phyloP scores from a whole-genome alignment of 2,888 invertebrate genomes.

The Amblyjoppa fuscipennis region DNA sequence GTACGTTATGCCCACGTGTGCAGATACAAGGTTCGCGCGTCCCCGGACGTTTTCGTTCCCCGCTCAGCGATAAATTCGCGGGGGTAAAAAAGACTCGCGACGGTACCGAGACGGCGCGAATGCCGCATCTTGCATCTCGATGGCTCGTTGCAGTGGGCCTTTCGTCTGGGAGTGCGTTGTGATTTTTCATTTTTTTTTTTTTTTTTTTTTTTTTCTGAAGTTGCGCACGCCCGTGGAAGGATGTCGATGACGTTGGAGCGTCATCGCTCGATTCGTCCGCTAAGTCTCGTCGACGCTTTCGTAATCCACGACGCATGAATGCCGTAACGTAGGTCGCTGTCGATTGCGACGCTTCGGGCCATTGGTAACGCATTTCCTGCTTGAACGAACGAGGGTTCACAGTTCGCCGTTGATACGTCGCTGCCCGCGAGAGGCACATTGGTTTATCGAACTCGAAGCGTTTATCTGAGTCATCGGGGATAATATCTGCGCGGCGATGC shows the following conservation, averaged over 20 bases:
- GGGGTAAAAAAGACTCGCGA: constrained; percentile 13
- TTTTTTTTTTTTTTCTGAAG: no score
- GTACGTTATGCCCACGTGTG: neutral
- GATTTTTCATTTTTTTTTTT: neutral
- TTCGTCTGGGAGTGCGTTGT: constrained; percentile 18
- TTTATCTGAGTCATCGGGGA: neutral
- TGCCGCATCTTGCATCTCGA: neutral
- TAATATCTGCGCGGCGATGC: neutral
- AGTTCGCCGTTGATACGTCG: neutral
- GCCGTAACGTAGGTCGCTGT: neutral
- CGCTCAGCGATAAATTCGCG: constrained; percentile 26
- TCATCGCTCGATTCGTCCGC: constrained; percentile 43
- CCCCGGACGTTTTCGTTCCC: constrained; percentile 9
- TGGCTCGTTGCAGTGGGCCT: constrained; percentile 29
- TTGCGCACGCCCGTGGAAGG: constrained; percentile 30
- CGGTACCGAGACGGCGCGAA: constrained; percentile 4
- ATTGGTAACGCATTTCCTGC: neutral
- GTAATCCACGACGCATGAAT: neutral
- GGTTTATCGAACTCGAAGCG: neutral
- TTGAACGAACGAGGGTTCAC: neutral
- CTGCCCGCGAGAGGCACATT: neutral
- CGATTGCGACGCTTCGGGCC: neutral
- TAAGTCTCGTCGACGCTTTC: constrained; percentile 11
- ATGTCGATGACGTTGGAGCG: constrained; percentile 44
- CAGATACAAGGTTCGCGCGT: neutral